phyloP scores from a whole-genome alignment of 1,140 invertebrate genomes.

The Drosophila ironensis region DNA sequence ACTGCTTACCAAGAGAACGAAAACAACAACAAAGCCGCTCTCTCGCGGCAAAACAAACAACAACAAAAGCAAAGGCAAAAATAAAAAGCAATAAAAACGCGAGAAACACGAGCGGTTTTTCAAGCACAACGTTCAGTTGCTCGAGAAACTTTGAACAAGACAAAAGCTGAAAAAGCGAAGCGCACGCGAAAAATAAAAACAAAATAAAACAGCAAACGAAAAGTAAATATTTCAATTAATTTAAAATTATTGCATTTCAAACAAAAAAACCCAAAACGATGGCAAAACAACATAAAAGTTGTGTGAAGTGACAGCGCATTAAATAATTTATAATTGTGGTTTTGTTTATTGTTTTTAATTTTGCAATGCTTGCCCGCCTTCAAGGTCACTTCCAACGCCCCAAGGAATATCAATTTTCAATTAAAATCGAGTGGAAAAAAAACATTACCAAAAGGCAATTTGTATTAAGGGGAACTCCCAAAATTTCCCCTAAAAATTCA shows the following conservation, averaged over 20 bases:
- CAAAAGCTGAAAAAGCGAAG: constrained; percentile 28
- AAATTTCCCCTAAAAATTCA: background rate
- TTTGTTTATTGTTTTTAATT: constrained; percentile 24
- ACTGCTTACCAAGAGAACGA: constrained; percentile 10
- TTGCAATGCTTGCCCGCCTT: constrained; percentile 21
- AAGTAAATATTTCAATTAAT: constrained; percentile 52
- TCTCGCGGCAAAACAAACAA: constrained; percentile 15
- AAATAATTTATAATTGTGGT: constrained; percentile 14
- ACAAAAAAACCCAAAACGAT: background rate
- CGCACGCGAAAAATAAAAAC: constrained; percentile 33
- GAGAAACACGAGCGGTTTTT: constrained; percentile 28
- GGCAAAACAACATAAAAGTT: background rate
- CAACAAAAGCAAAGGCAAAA: background rate
- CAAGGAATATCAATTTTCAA: constrained; percentile 10
- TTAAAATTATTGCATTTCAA: background rate
- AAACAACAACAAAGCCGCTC: constrained; percentile 25
- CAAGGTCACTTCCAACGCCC: constrained; percentile 19
- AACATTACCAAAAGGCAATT: constrained; percentile 16
- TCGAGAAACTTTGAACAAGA: constrained; percentile 66
- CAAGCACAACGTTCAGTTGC: constrained; percentile 55
- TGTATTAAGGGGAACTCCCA: background rate
- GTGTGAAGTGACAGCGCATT: background rate
- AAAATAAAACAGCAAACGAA: constrained; percentile 35
- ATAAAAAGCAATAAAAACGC: constrained; percentile 12
- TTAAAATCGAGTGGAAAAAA: background rate